Evolutionary conservation across 1,140 invertebrate species (phyloP).

Genomic region (Solenopsis fugax): DNA sequence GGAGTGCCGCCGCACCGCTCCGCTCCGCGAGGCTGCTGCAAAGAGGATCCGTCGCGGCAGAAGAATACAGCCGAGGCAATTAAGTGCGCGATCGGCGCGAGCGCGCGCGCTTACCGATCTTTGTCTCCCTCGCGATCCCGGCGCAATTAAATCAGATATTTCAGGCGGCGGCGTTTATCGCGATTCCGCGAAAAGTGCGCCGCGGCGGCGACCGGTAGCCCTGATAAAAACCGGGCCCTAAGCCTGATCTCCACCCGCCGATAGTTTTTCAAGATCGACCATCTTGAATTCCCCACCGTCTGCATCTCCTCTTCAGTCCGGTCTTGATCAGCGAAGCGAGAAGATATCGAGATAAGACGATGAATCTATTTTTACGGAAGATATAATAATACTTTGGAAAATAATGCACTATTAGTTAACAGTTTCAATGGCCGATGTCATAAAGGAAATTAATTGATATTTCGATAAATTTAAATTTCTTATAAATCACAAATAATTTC

Average conservation of each 20-base stretch:
- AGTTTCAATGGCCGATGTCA: neutral
- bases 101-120: slow-evolving; percentile 77
- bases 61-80: slow-evolving; percentile 61
- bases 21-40: neutral
- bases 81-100: slow-evolving; percentile 61
- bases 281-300: slow-evolving; percentile 29
- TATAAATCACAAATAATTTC: slow-evolving; percentile 9
- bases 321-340: neutral
- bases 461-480: neutral
- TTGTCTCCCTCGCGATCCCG: slow-evolving; percentile 81
- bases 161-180: slow-evolving; percentile 82
- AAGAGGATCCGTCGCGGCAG: neutral
- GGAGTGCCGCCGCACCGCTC: no score
- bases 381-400: neutral
- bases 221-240: slow-evolving; percentile 71
- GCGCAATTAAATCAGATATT: slow-evolving; percentile 85
- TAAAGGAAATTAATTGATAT: neutral
- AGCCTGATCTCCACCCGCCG: slow-evolving; percentile 70
- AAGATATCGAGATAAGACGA: slow-evolving; percentile 3
- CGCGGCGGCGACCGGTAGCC: slow-evolving; percentile 66
- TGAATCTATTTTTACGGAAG: neutral
- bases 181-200: slow-evolving; percentile 76
- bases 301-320: neutral
- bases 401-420: neutral
- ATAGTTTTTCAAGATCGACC: slow-evolving; percentile 66